Evolutionary conservation across 1,140 invertebrate genomes (phyloP), one percentile per base, ranked within the genome.

Genomic region (Drosophila grimshawi): DNA sequence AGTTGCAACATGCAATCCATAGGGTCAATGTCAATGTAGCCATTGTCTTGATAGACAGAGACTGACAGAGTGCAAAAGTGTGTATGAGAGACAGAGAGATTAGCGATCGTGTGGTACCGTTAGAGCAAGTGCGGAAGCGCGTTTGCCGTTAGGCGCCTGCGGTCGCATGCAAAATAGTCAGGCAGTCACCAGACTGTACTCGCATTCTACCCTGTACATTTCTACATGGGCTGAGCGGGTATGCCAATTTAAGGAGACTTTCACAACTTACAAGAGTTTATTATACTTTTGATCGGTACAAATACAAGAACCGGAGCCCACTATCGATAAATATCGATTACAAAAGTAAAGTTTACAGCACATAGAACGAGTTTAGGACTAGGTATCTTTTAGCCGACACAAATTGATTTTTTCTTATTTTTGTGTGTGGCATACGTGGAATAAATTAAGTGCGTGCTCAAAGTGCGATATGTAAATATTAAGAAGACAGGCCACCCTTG

Each of bases 361-460:
- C 19, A 19, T 19, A 19, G 19, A 1, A 19, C 19, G 2, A 19
- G 19, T 19, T 19, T 19, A 19, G 19, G 19, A 43, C 10, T 3
- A 4, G 39, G n/a, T 43, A 43, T 43, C 39, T 43, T 2, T 2
- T 4, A 43, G 39, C 4, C 10, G 19, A 19, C 19, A 19, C 19
- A 1, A 19, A 19, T 19, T 19, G 19, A 1, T 19, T 19, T 19
- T 43, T 43, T 45, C n/a, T 3, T 6, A 53, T 11, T 52, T 41
- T 19, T 48, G 29, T 51, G 41, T 45, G 48, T 51, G 75, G 82
- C 73, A 69, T 88, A 88, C 83, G 83, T 88, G 83, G 83, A 78
- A 88, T 88, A 88, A 60, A 88, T 88, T 88, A 88, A 78, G 69
- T 83, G 85, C 61, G 77, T 88, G 77, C 68, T 81, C 83, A 88